A percentile compares a stretch with the other conserved stretches of the same genome.
Evolutionary conservation across 2,888 invertebrate genomes (phyloP).

Genomic region (Ashinkailepas kermadecensis): DNA sequence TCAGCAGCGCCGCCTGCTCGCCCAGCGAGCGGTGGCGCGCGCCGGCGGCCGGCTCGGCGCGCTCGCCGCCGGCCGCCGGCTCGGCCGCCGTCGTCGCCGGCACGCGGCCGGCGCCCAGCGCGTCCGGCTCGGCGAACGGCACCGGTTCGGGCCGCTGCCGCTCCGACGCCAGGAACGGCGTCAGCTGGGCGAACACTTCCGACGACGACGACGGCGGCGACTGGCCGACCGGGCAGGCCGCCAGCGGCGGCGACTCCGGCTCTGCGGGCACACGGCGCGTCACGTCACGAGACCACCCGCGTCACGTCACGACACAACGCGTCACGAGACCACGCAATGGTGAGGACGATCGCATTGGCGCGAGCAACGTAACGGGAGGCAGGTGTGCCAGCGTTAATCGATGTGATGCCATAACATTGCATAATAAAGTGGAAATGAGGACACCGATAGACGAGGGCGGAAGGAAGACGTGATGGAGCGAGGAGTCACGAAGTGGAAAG

Average conservation of each 20-base stretch:
- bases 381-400: too few relatives aligned
- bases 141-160: conserved; percentile 43
- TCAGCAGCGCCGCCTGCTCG: conserved; percentile 48
- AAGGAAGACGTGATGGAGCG: too few relatives aligned
- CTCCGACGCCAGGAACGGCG: conserved; percentile 9
- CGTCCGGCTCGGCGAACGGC: conserved; percentile 48
- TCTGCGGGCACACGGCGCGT: not conserved
- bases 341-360: too few relatives aligned
- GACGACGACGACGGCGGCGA: not conserved
- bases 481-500: too few relatives aligned
- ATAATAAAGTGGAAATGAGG: too few relatives aligned
- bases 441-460: too few relatives aligned
- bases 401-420: too few relatives aligned
- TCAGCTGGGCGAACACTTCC: not conserved
- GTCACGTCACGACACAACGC: too few relatives aligned
- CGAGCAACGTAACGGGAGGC: too few relatives aligned
- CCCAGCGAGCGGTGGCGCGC: conserved; percentile 42
- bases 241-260: not conserved
- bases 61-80: not conserved
- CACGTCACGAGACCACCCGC: not conserved
- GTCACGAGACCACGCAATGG: too few relatives aligned
- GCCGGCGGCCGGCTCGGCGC: conserved; percentile 15
- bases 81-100: not conserved
- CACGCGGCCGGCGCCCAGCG: conserved; percentile 45
- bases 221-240: not conserved